Conservation (phyloP, 1,140 invertebrate genomes). For the Drosophila tsacasi region DNA sequence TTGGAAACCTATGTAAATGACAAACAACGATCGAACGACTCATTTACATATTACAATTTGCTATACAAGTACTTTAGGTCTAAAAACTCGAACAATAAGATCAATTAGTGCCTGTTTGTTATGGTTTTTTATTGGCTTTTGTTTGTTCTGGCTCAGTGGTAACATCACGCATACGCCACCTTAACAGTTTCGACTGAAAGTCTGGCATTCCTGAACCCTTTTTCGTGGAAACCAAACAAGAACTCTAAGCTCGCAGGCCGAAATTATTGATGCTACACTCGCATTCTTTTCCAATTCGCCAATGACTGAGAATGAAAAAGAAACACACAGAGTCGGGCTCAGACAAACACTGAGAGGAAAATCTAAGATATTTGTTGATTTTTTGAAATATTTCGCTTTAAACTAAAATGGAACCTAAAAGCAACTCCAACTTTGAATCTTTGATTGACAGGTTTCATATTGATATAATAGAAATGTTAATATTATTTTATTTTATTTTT, state of each 20-base stretch:
- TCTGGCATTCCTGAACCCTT: constrained; percentile 43
- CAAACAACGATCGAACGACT: constrained; percentile 20
- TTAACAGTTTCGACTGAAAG: constrained; percentile 15
- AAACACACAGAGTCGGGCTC: constrained; percentile 10
- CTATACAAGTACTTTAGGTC: constrained; percentile 15
- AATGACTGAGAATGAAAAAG: constrained; percentile 35
- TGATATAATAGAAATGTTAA: no score
- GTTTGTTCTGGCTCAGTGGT: constrained; percentile 18
- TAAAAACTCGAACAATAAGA: constrained; percentile 38
- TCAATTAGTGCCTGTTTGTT: constrained; percentile 36
- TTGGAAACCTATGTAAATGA: constrained; percentile 31
- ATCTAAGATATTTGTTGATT: not conserved
- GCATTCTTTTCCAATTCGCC: constrained; percentile 41
- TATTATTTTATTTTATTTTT: not conserved
- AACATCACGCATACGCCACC: constrained; percentile 63
- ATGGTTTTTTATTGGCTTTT: constrained; percentile 1
- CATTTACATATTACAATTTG: constrained; percentile 38
- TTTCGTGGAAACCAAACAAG: constrained; percentile 50
- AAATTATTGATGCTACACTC: constrained; percentile 48
- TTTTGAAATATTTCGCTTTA: not conserved
- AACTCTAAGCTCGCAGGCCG: constrained; percentile 33
- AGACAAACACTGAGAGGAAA: constrained; percentile 10
- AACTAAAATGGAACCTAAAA: not conserved
- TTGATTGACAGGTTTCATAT: not conserved
- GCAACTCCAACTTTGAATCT: not conserved